Evolutionary conservation across 2,888 invertebrate species (phyloP).

Genomic region (Platynereis dumerilii): DNA sequence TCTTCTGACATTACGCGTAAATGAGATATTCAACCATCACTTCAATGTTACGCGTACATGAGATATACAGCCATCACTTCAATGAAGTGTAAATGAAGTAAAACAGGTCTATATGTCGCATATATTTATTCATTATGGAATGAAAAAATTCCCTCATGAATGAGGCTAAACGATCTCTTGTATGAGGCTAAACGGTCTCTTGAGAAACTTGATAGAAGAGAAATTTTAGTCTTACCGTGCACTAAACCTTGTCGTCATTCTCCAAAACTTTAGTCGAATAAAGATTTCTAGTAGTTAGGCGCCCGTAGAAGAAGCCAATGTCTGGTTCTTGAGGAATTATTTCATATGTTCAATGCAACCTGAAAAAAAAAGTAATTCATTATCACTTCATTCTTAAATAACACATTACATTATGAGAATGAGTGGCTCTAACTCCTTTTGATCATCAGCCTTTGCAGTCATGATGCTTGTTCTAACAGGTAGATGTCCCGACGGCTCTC

Average conservation of each 20-base stretch:
- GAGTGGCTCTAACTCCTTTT: slow-evolving; percentile 37
- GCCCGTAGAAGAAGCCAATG: slow-evolving; percentile 46
- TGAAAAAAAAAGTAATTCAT: slow-evolving; percentile 29
- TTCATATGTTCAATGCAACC: slow-evolving; percentile 37
- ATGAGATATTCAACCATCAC: not conserved
- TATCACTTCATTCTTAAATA: no score
- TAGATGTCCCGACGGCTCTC: slow-evolving; percentile 35
- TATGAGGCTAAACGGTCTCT: no score
- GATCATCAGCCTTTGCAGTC: slow-evolving; percentile 46
- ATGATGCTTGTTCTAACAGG: slow-evolving; percentile 39
- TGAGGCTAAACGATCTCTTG: no score
- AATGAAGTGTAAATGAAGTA: no score
- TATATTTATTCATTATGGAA: no score
- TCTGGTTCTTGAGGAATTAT: slow-evolving; percentile 37
- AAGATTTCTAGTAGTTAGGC: slow-evolving; percentile 50
- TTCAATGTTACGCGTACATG: no score
- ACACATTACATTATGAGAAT: no score
- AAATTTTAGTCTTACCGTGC: slow-evolving; percentile 28
- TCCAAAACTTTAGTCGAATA: slow-evolving; percentile 39
- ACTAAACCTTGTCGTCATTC: slow-evolving; percentile 28
- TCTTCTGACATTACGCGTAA: no score
- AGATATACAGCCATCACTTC: no score
- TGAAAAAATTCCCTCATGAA: no score
- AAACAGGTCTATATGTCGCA: no score
- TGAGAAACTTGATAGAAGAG: not conserved